These are phyloP conservation scores for Drosophila murphyi DNA, from an alignment of 1,140 invertebrate genomes.

Conservation along the genomic window DNA sequence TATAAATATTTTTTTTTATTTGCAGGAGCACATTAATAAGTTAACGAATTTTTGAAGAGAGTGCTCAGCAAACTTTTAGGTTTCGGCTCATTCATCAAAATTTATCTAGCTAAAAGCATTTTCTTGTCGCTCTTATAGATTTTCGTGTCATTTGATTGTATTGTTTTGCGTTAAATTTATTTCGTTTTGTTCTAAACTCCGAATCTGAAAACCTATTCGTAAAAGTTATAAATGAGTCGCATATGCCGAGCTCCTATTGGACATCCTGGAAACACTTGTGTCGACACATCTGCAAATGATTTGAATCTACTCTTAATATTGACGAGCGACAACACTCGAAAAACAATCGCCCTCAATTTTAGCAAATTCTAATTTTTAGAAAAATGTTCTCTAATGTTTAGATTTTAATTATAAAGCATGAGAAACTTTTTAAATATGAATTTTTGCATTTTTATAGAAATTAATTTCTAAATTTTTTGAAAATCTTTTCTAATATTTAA, in stretches of 20 bases:
- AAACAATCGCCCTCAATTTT: too few species aligned
- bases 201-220: slow-evolving; percentile 1
- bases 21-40: slow-evolving; percentile 15
- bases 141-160: slow-evolving; percentile 63
- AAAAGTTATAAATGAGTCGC: slow-evolving; percentile 66
- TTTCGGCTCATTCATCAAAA: slow-evolving; percentile 28
- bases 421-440: too few species aligned
- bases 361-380: too few species aligned
- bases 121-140: slow-evolving; percentile 68
- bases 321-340: slow-evolving; percentile 19
- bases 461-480: too few species aligned
- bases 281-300: slow-evolving; percentile 72
- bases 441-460: too few species aligned
- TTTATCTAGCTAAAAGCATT: slow-evolving; percentile 69
- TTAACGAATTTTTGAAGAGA: slow-evolving; percentile 13
- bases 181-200: not conserved
- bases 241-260: slow-evolving; percentile 51
- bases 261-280: slow-evolving; percentile 70
- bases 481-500: too few species aligned
- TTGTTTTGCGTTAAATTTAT: slow-evolving; percentile 41
- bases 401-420: too few species aligned
- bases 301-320: slow-evolving; percentile 69
- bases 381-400: too few species aligned
- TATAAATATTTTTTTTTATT: slow-evolving; percentile 20
- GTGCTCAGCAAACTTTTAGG: slow-evolving; percentile 12